Conservation (phyloP, 2,888 invertebrate genomes). For the Lasius platythorax region DNA sequence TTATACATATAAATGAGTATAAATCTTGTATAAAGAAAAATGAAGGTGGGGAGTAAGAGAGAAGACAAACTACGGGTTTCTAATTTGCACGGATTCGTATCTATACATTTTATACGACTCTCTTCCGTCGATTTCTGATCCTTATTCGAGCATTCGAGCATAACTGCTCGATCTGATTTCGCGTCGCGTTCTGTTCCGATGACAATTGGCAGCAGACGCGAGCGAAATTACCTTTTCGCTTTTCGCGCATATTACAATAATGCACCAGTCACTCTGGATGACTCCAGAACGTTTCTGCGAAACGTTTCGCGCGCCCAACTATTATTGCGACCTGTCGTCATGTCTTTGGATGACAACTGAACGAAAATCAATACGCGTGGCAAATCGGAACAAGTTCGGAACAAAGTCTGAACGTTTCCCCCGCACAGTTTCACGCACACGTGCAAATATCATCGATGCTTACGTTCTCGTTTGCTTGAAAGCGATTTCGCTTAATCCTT, state of each 20-base stretch:
- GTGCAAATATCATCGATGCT: background rate
- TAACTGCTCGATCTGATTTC: constrained; percentile 4
- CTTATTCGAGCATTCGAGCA: background rate
- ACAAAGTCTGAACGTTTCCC: background rate
- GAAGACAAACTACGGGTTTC: background rate
- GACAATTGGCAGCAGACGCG: constrained; percentile 37
- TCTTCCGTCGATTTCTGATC: background rate
- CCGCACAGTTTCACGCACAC: background rate
- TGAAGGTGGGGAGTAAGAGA: background rate
- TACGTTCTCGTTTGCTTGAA: too few species aligned
- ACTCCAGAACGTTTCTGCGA: constrained; percentile 29
- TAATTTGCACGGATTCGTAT: background rate
- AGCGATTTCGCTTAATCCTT: background rate
- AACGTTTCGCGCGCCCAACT: constrained; percentile 39
- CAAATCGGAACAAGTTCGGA: constrained; percentile 31
- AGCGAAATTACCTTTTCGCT: constrained; percentile 38
- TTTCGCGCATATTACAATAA: constrained; percentile 41
- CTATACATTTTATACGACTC: background rate
- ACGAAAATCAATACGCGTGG: constrained; percentile 41
- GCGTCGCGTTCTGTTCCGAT: constrained; percentile 19
- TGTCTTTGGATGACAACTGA: constrained; percentile 42
- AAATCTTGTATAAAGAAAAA: background rate
- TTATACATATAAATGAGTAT: background rate
- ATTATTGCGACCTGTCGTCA: constrained; percentile 48
- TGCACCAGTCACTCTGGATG: constrained; percentile 41